Evolutionary conservation across 2,888 invertebrate species (phyloP).

Genomic region (Emmelina monodactyla): DNA sequence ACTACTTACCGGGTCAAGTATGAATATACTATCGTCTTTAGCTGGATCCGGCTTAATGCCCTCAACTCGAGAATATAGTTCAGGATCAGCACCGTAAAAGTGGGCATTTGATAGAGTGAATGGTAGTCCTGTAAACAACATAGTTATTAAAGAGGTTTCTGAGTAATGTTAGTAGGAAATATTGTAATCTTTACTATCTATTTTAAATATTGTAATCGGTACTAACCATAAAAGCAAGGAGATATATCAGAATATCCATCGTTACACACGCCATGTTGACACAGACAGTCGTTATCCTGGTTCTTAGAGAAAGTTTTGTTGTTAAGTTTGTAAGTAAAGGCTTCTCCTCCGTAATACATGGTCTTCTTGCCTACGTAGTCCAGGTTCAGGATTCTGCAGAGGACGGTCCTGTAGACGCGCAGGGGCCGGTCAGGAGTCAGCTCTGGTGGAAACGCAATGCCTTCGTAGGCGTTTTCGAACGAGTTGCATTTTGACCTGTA

Average conservation of each 20-base stretch:
- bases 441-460: conserved; percentile 72
- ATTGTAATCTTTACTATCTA: background rate
- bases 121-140: conserved; percentile 73
- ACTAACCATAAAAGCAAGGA: conserved; percentile 76
- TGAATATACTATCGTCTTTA: conserved; percentile 41
- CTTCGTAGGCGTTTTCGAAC: conserved; percentile 75
- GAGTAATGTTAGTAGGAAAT: no score
- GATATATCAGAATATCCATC: conserved; percentile 73
- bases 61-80: conserved; percentile 62
- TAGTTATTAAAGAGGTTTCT: no score
- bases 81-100: conserved; percentile 69
- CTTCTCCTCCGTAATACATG: conserved; percentile 58
- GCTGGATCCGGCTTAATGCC: conserved; percentile 65
- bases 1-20: conserved; percentile 67
- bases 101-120: conserved; percentile 67
- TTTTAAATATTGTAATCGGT: background rate
- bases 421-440: conserved; percentile 60
- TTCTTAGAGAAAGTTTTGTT: conserved; percentile 69
- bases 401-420: conserved; percentile 74
- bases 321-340: conserved; percentile 67
- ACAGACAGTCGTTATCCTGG: conserved; percentile 72
- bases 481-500: conserved; percentile 70
- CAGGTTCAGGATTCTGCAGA: conserved; percentile 74
- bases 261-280: conserved; percentile 51
- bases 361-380: conserved; percentile 24